Evolutionary conservation across 2,797 vertebrate genomes (phyloP).

Genomic region (Enteromius viviparus): DNA sequence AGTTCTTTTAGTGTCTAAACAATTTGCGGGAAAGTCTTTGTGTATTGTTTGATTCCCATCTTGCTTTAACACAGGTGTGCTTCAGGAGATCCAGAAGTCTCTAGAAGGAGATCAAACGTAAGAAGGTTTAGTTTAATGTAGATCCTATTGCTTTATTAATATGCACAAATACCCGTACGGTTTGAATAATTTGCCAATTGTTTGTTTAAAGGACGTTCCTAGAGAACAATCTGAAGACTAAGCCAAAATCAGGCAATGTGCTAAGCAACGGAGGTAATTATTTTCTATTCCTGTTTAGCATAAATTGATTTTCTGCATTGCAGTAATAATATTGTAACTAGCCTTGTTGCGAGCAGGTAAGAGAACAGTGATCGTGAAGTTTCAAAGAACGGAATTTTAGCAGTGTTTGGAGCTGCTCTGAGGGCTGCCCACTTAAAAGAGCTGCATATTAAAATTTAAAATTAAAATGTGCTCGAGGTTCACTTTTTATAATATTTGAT

Average conservation of each 20-base stretch:
- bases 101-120: constrained; percentile 89
- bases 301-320: not conserved
- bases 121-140: constrained; percentile 67
- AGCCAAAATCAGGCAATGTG: constrained; percentile 64
- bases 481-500: not conserved
- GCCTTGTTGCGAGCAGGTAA: not conserved
- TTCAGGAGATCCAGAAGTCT: constrained; percentile 95
- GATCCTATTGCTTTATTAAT: not conserved
- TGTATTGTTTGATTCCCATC: constrained; percentile 36
- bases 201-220: constrained; percentile 69
- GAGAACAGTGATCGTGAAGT: not conserved
- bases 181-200: constrained; percentile 4
- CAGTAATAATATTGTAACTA: not conserved
- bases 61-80: constrained; percentile 80
- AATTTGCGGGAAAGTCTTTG: not conserved
- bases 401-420: not conserved
- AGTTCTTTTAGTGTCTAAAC: not conserved
- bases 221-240: constrained; percentile 77
- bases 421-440: not conserved
- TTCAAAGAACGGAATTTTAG: not conserved
- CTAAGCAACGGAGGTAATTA: constrained; percentile 70
- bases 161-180: not conserved
- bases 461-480: not conserved
- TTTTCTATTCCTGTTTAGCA: constrained; percentile 8
- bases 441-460: no score